Conservation (phyloP, 2,113 vertebrate genomes). For the Synodontis membranacea region DNA sequence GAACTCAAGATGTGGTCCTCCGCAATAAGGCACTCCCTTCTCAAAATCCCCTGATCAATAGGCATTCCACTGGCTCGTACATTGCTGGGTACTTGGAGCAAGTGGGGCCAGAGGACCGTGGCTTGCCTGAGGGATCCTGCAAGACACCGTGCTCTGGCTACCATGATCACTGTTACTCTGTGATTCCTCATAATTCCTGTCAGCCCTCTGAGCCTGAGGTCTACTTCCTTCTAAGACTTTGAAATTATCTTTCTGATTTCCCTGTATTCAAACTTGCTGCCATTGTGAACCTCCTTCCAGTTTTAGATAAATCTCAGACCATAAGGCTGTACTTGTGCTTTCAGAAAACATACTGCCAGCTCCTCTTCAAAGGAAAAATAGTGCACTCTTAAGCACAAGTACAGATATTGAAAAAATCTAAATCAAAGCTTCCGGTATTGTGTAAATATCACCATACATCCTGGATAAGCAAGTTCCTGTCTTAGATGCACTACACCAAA, state of each 20-base stretch:
- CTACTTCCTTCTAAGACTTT: slow-evolving; percentile 92
- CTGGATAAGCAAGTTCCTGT: not conserved
- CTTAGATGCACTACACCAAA: slow-evolving; percentile 29
- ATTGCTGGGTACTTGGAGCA: slow-evolving; percentile 84
- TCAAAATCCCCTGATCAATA: slow-evolving; percentile 70
- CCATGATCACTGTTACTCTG: slow-evolving; percentile 71
- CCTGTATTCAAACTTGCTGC: slow-evolving; percentile 70
- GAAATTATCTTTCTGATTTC: slow-evolving; percentile 51
- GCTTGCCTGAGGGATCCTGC: slow-evolving; percentile 87
- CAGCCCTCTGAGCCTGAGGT: slow-evolving; percentile 86
- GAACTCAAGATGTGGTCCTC: slow-evolving; percentile 74
- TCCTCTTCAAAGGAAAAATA: not conserved
- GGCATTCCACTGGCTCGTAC: slow-evolving; percentile 94
- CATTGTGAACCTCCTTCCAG: slow-evolving; percentile 50
- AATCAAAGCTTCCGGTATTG: slow-evolving; percentile 44
- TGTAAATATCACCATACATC: slow-evolving; percentile 42
- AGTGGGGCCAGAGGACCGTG: slow-evolving; percentile 77
- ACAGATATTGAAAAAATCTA: slow-evolving; percentile 21
- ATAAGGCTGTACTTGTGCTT: slow-evolving; percentile 1
- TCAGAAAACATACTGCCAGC: not conserved
- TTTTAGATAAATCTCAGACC: not conserved
- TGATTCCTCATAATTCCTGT: slow-evolving; percentile 69
- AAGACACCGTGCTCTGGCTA: slow-evolving; percentile 68
- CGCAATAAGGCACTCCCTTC: slow-evolving; percentile 73
- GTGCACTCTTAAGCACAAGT: not conserved